phyloP scores from a whole-genome alignment of 2,888 invertebrate genomes.

The Dilophus febrilis region DNA sequence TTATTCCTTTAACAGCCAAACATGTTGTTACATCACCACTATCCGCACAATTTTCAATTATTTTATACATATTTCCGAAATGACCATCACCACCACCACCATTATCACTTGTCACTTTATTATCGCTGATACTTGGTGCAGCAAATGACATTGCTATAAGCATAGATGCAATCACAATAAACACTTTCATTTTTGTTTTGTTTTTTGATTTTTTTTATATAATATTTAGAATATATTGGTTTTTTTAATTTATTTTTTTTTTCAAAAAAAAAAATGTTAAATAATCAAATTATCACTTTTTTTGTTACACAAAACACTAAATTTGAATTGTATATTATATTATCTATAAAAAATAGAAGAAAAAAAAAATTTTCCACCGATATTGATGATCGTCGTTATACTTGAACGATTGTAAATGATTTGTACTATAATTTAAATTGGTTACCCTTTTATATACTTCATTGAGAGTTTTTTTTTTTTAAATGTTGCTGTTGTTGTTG shows the following conservation, averaged over 20 bases:
- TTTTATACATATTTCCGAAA: constrained; percentile 24
- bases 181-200: constrained; percentile 30
- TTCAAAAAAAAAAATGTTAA: too few relatives aligned
- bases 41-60: constrained; percentile 28
- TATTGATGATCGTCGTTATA: constrained; percentile 17
- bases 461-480: too few relatives aligned
- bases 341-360: too few relatives aligned
- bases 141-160: constrained; percentile 21
- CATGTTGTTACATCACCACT: constrained; percentile 35
- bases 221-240: too few relatives aligned
- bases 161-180: constrained; percentile 22
- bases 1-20: constrained; percentile 39
- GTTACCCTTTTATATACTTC: too few relatives aligned
- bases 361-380: too few relatives aligned
- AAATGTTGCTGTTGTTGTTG: too few relatives aligned
- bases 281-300: too few relatives aligned
- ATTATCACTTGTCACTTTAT: constrained; percentile 15
- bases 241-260: too few relatives aligned
- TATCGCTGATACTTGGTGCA: constrained; percentile 18
- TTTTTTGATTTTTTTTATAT: constrained; percentile 18
- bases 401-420: constrained; percentile 25
- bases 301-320: too few relatives aligned
- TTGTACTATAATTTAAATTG: constrained; percentile 13
- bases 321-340: too few relatives aligned
- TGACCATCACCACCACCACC: constrained; percentile 19